Conservation (phyloP, 2,888 invertebrate genomes). For the Drepanosiphum platanoidis region DNA sequence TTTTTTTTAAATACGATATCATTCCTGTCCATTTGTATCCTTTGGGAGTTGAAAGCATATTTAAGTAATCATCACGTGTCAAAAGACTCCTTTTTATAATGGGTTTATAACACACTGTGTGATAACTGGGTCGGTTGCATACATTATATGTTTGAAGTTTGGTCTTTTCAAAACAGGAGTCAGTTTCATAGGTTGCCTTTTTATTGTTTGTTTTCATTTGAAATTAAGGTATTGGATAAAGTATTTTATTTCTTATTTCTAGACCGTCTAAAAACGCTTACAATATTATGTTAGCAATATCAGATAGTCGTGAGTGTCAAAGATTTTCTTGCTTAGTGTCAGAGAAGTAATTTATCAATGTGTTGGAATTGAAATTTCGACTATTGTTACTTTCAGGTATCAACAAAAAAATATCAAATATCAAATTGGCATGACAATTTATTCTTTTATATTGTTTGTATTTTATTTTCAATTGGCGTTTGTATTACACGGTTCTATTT, state of each 20-base stretch:
- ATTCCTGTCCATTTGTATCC: constrained; percentile 34
- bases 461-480: not conserved
- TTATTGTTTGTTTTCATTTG: not conserved
- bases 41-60: constrained; percentile 21
- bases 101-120: constrained; percentile 18
- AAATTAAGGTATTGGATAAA: not conserved
- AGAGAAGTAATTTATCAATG: too few species aligned
- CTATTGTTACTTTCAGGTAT: not conserved
- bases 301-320: not conserved
- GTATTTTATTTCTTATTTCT: not conserved
- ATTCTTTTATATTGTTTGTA: not conserved
- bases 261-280: not conserved
- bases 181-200: not conserved
- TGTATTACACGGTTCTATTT: too few species aligned
- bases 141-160: not conserved
- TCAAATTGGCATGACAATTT: not conserved
- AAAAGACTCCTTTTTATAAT: too few species aligned
- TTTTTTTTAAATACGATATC: not conserved
- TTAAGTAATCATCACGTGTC: too few species aligned
- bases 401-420: not conserved
- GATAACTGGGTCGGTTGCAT: constrained; percentile 28
- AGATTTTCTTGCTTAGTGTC: not conserved
- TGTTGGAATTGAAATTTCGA: not conserved
- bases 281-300: too few species aligned
- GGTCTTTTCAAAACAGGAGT: constrained; percentile 13